phyloP scores from a whole-genome alignment of 2,888 invertebrate genomes.

The Tillus elongatus region DNA sequence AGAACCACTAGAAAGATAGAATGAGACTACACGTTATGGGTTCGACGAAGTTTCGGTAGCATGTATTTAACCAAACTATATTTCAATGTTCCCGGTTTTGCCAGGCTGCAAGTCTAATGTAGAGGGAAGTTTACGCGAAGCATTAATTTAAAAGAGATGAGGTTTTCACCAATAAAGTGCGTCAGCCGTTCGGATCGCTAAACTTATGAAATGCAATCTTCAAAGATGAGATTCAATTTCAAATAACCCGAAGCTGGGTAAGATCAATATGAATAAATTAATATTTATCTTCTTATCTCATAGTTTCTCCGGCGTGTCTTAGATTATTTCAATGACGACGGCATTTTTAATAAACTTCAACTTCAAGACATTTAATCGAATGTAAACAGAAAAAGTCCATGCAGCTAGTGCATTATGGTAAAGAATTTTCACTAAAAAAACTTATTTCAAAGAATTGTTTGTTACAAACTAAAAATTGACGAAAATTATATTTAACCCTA shows the following conservation, averaged over 20 bases:
- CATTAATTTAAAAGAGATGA: conserved; percentile 25
- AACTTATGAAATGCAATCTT: conserved; percentile 28
- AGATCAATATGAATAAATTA: conserved; percentile 25
- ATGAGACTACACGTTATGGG: too few relatives aligned
- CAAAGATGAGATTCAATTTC: conserved; percentile 29
- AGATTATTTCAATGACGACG: background rate
- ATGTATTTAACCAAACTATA: background rate
- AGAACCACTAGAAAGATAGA: too few relatives aligned
- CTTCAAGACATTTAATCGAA: background rate
- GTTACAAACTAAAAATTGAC: too few relatives aligned
- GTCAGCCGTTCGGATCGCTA: conserved; percentile 23
- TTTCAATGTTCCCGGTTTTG: background rate
- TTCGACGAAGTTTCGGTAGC: too few relatives aligned
- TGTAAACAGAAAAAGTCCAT: conserved; percentile 1
- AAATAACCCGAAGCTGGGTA: conserved; percentile 25
- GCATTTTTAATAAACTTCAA: background rate
- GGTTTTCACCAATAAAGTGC: conserved; percentile 24
- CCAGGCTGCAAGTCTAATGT: background rate
- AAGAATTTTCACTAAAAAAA: too few relatives aligned
- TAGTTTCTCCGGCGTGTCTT: conserved; percentile 1
- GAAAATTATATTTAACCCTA: too few relatives aligned
- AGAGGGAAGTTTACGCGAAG: conserved; percentile 13
- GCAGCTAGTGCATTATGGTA: too few relatives aligned
- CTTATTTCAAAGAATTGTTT: too few relatives aligned
- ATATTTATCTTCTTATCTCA: conserved; percentile 23